phyloP scores from a whole-genome alignment of 2,113 vertebrate genomes.

The Aleadryas rufinucha region DNA sequence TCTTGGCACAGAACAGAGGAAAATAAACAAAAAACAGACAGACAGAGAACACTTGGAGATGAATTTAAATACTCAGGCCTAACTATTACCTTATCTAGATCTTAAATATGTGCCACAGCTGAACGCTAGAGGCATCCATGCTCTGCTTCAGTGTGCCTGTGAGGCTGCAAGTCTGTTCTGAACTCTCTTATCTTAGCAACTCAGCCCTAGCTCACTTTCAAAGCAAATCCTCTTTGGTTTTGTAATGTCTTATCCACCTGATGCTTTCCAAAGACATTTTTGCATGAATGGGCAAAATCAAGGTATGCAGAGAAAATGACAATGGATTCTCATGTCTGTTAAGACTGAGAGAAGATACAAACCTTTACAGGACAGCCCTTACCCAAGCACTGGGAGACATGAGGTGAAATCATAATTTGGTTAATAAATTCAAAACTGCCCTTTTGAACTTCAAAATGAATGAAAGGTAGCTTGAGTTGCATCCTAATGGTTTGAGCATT shows the following conservation, averaged over 20 bases:
- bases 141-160: neutral
- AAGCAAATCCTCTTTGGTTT: neutral
- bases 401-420: neutral
- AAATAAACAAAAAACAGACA: neutral
- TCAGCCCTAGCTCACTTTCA: neutral
- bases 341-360: neutral
- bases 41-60: neutral
- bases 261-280: neutral
- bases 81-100: neutral
- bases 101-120: neutral
- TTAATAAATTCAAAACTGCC: neutral
- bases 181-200: neutral
- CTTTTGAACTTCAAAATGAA: neutral
- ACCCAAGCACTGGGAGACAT: neutral
- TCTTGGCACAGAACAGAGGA: neutral
- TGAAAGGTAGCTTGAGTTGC: neutral
- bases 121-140: neutral
- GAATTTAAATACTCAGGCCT: neutral
- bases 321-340: neutral
- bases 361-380: neutral
- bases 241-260: neutral
- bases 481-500: neutral
- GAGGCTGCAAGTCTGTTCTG: neutral
- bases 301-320: neutral
- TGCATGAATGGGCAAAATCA: neutral